phyloP scores from a whole-genome alignment of 2,888 invertebrate species.

The Drosophila emarginata region DNA sequence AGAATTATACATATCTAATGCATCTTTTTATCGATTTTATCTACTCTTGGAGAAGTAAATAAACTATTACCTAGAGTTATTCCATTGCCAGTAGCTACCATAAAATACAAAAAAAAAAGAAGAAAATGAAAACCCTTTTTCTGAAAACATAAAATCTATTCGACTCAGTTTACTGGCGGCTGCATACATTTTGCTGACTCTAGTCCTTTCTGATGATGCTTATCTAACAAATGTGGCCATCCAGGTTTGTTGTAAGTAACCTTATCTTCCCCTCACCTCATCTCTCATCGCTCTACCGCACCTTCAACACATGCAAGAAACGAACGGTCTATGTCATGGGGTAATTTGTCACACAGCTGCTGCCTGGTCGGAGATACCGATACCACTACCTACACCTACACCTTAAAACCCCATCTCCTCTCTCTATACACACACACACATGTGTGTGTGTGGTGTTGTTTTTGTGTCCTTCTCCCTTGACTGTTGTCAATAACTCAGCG shows the following conservation, averaged over 20 bases:
- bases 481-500: conserved; percentile 74
- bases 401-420: not conserved
- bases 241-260: conserved; percentile 14
- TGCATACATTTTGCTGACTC: not conserved
- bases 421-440: not conserved
- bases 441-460: not conserved
- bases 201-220: conserved; percentile 41
- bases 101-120: not conserved
- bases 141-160: too few species aligned
- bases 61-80: conserved; percentile 1
- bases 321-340: conserved; percentile 62
- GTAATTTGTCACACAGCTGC: conserved; percentile 69
- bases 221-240: conserved; percentile 63
- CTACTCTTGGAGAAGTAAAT: conserved; percentile 6
- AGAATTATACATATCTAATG: not conserved
- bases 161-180: too few species aligned
- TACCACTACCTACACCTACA: conserved; percentile 14
- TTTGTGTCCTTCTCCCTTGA: conserved; percentile 34
- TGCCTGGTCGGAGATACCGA: conserved; percentile 15
- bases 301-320: conserved; percentile 34
- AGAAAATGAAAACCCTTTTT: not conserved
- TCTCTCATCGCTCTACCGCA: not conserved
- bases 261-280: conserved; percentile 14
- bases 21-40: conserved; percentile 10
- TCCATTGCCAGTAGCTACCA: not conserved